Evolutionary conservation across 2,797 vertebrate genomes (phyloP), one percentile per base, ranked within the genome.

Genomic region (Manis crassicaudata): DNA sequence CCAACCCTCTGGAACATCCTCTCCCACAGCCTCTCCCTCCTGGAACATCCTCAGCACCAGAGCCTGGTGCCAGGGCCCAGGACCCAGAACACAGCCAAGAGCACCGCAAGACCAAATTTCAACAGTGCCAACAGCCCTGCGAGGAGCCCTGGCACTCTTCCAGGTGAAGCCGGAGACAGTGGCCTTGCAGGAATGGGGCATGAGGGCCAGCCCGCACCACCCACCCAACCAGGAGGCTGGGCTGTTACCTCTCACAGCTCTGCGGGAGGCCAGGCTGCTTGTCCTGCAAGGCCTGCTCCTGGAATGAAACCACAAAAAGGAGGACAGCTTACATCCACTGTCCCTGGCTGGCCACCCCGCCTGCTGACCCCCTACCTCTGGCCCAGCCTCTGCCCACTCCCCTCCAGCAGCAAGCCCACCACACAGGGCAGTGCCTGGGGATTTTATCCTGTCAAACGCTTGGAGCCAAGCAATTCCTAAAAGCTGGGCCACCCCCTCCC

Each of bases 211-310:
- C 46, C 46, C 46, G 10, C 46, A 11, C 46, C 46, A 46, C 46
- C 46, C 46, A 46, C 11, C 46, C 10, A 46, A 46, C 46, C 46
- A 46, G 46, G 46, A 46, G 46, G 85, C 9, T 40, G 68, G 37
- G 63, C 50, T 16, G 2, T 90, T 98, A 99, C 99, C 98, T 99
- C 98, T 99, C 99, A 6, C 93, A 98, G 94, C 94, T 98, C 97
- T 98, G 98, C 32, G 97, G 98, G 63, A 98, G 96, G 76, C 97
- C 90, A 0, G 97, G 97, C 35, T 98, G 98, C 96, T 98, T 99
- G 75, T 99, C 98, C 88, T 98, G 98, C 0, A 97, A 84, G 84
- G 92, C 79, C 85, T 97, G 98, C 94, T 99, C 99, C 99, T 99
- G 97, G 97, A 98, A 98, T 1, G 97, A 97, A 93, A 97, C 85